phyloP scores from a whole-genome alignment of 2,888 invertebrate genomes.

The Cyclophora albipunctata region DNA sequence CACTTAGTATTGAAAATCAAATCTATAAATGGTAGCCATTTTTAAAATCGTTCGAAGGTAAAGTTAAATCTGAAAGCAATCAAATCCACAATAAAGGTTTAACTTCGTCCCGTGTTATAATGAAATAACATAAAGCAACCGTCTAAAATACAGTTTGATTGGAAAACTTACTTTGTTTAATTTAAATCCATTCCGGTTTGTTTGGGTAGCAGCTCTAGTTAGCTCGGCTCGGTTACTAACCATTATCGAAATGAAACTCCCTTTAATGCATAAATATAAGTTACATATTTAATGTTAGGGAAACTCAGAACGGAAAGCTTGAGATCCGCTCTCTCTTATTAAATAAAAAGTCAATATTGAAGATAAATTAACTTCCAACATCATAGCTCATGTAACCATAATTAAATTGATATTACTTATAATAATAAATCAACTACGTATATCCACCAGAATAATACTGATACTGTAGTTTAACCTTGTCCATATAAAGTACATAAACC shows the following conservation, averaged over 20 bases:
- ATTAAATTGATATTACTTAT: too few relatives aligned
- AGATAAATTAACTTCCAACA: too few relatives aligned
- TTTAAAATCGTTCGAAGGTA: constrained; percentile 4
- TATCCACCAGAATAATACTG: too few relatives aligned
- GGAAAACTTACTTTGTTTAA: constrained; percentile 25
- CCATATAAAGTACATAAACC: too few relatives aligned
- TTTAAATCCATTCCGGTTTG: constrained; percentile 19
- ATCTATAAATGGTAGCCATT: neutral
- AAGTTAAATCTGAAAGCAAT: neutral
- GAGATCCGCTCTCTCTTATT: too few relatives aligned
- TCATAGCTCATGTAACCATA: too few relatives aligned
- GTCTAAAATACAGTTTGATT: constrained; percentile 23
- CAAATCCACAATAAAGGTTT: constrained; percentile 1
- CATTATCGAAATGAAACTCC: neutral
- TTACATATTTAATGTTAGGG: neutral
- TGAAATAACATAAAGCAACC: constrained; percentile 19
- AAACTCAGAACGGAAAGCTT: too few relatives aligned
- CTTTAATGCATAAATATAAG: neutral
- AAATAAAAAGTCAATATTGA: too few relatives aligned
- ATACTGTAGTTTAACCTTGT: too few relatives aligned
- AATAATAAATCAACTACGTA: too few relatives aligned
- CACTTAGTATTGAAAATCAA: neutral
- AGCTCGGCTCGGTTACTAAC: constrained; percentile 9
- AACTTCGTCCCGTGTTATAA: constrained; percentile 16
- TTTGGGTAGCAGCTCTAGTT: constrained; percentile 21